Base-by-base conservation (phyloP, 35 echinoderm and acorn worm species). In the Lytechinus variegatus region DNA sequence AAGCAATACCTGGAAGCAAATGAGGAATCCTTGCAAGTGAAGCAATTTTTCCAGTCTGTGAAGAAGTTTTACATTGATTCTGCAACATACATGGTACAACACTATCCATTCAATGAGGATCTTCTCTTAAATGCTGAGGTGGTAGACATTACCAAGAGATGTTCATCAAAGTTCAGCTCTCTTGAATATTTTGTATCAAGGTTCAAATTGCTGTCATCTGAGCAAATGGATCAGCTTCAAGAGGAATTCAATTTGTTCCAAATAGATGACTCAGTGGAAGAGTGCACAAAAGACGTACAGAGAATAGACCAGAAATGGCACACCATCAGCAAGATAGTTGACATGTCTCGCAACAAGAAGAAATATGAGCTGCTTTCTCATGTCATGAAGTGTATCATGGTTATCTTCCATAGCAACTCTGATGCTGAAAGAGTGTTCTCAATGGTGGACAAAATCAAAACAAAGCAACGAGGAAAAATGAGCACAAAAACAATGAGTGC, bases 371-470 rank as follows among this genome's bases (percentile, higher is more conserved):
- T 56, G 24, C 52, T 94, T 10, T 94, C 9, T 16, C 54, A 86
- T 27, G 52, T 89, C 52, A 89, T 95, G 94, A 95, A 95, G 52
- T 86, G 87, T 52, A 58, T 93, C n/a, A 16, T 79, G 95, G 87
- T 95, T 9, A 56, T 95, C 5, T 91, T 95, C 51, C 89, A 93
- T 27, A 96, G 95, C 52, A 96, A 96, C 61, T 54, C 19, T 91
- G 95, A 96, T 89, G 93, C 87, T 2, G 95, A 96, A 52, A 87
- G 95, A 12, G 88, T 96, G 11, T 96, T 94, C 61, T 96, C 95
- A 33, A 60, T 92, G 7, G 95, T 96, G 52, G 95, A 94, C 24
- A 96, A 96, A 51, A 96, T 93, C 9, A 96, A 96, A 52, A 96
- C 95, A n/a, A 96, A 96, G 56, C 88, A 96, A 1, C 12, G 54